Evolutionary conservation across 2,113 vertebrate species (phyloP), one percentile per base, ranked within the genome.

Genomic region (Oryzias curvinotus): DNA sequence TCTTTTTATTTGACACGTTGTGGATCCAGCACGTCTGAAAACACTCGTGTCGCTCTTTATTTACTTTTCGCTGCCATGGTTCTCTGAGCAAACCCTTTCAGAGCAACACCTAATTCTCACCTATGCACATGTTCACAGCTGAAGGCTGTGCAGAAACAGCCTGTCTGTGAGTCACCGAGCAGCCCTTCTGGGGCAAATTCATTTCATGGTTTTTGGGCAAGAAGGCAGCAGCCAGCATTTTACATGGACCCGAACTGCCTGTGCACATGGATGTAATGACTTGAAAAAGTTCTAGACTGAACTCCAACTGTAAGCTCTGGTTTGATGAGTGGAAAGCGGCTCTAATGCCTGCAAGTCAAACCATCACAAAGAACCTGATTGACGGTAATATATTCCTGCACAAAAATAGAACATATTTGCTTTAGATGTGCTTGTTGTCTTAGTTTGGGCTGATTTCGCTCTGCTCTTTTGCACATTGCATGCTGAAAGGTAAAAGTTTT

Each of bases 121-220:
- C 45, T 51, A 21, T 52, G 17, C 16, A 52, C 60, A 72, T 13
- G 2, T 25, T 65, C 52, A 72, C 48, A 44, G 47, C 59, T 74
- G 69, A 62, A 71, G 56, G 49, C 43, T 62, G 61, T 50, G 52
- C 58, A 77, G 54, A 36, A 23, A 13, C 45, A 70, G 53, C 12
- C 50, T 45, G 46, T 49, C 46, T 10, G 42, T 71, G 77, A 75
- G 51, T 74, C 64, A 68, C n/a, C 15, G 36, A 66, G 41, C 52
- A 57, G 49, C 60, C 65, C 17, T 21, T 15, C 59, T 71, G 43
- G 43, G 53, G 25, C 13, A 82, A 53, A 72, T 26, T 4, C 14
- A 47, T 15, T 30, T 36, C 14, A 19, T 12, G 58, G 21, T 44
- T 25, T 18, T 62, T 7, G 18, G 21, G 13, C 41, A 36, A 10